Base-by-base conservation (phyloP, 2,113 vertebrate genomes). In the Copsychus sechellarum region DNA sequence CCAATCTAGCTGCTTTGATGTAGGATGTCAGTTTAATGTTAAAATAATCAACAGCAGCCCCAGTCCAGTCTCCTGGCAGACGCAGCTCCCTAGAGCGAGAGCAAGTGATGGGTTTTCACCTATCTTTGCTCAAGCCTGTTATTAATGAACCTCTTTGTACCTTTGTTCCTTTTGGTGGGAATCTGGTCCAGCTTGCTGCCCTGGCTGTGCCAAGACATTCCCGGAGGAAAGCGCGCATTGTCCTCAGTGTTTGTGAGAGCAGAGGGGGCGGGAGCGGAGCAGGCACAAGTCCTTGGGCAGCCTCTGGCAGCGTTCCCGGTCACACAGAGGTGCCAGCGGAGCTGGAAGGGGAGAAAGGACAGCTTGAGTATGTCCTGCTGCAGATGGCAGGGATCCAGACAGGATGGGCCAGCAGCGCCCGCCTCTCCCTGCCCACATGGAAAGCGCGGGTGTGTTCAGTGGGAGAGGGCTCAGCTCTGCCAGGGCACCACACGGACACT, bases 361-460 rank as follows among this genome's bases (percentile, higher is more conserved):
- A 90, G 47, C 86, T n/a, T 0, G 83, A 92, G 31, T n/a, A 64
- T 3, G 82, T 82, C 5, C 7, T 92, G 16, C 53, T 92, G 21
- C 93, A 76, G 62, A 80, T 56, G 48, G 33, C 58, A 86, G 88
- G 76, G 97, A 96, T n/a, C 70, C 91, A 23, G 96, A 34, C 24
- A 76, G 97, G 77, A 96, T 11, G n/a, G 97, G 97, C 95, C 64
- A 87, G 95, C 69, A 33, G 58, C 2, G 3, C 21, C 51, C 14
- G 26, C 78, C 29, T 45, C 47, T 76, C 33, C 40, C 38, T 74
- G 61, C 66, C 72, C 5, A 0, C 8, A 0, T 2, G 28, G 81
- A 40, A 67, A 36, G 25, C 2, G 0, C 0, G 3, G 36, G 2
- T 0, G 2, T 14, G 36, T 3, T 67, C 23, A 18, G 40, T 4